A percentile compares a stretch with the other conserved stretches of the same genome.
These are phyloP conservation scores for Falco punctatus DNA, from an alignment of 2,113 vertebrate genomes.

Conservation along the genomic window DNA sequence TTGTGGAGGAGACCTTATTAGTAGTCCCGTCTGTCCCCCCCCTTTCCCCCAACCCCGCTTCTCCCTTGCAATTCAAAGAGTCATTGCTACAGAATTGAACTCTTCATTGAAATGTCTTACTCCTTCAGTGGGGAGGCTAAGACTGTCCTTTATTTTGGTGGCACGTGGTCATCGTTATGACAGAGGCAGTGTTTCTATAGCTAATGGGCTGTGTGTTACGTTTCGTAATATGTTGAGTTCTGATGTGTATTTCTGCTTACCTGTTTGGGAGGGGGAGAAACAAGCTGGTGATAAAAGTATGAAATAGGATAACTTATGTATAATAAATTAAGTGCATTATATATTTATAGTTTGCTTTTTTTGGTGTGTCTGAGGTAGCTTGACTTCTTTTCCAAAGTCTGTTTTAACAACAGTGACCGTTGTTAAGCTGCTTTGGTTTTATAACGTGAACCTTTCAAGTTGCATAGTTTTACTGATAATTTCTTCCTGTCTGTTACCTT, in stretches of 20 bases:
- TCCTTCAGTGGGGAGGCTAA: neutral
- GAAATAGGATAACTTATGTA: conserved; percentile 52
- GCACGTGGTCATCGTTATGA: neutral
- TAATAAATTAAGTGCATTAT: conserved; percentile 60
- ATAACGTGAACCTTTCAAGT: neutral
- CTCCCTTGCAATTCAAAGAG: neutral
- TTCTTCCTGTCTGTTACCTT: neutral
- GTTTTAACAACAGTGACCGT: neutral
- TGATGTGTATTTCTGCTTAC: neutral
- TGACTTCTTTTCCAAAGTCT: conserved; percentile 13
- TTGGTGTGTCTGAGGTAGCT: neutral
- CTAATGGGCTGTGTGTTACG: accelerated
- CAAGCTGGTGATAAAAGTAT: conserved; percentile 12
- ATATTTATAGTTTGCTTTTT: conserved; percentile 51
- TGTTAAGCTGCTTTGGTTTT: conserved; percentile 2
- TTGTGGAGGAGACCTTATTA: neutral
- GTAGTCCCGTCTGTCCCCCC: neutral
- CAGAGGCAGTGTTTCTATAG: neutral
- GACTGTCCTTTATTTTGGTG: neutral
- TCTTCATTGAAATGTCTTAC: neutral
- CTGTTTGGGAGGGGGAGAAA: neutral
- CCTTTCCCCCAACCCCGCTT: too few species aligned
- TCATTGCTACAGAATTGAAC: neutral
- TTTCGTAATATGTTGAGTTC: neutral
- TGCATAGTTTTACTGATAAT: neutral